These are phyloP conservation scores for Megathymus violae DNA, from an alignment of 1,140 invertebrate species.

Conservation along the genomic window DNA sequence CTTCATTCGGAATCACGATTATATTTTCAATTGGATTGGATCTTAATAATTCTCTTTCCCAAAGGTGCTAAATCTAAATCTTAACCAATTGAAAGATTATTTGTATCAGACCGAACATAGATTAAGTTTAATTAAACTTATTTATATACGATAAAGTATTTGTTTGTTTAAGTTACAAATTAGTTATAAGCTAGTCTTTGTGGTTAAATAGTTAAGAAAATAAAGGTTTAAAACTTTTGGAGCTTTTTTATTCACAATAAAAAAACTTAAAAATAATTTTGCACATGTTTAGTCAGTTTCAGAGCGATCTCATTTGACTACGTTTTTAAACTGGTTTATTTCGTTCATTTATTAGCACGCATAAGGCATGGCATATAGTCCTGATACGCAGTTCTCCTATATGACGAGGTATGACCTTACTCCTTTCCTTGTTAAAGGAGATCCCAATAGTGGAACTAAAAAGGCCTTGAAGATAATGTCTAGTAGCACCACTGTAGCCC, in stretches of 20 bases:
- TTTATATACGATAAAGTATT: constrained; percentile 74
- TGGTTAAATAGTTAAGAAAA: constrained; percentile 58
- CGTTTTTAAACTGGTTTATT: too few species aligned
- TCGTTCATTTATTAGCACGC: too few species aligned
- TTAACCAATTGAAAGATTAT: constrained; percentile 26
- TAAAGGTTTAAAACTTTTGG: constrained; percentile 43
- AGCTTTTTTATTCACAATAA: constrained; percentile 11
- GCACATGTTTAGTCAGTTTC: too few species aligned
- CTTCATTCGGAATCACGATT: constrained; percentile 2
- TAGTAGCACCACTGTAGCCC: too few species aligned
- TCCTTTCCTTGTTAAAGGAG: too few species aligned
- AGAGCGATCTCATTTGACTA: too few species aligned
- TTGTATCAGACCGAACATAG: constrained; percentile 39
- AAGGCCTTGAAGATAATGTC: too few species aligned
- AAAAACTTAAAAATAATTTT: too few species aligned
- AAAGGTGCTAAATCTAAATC: constrained; percentile 46
- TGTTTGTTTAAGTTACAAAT: constrained; percentile 75
- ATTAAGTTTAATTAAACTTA: constrained; percentile 64
- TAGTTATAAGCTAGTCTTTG: constrained; percentile 81
- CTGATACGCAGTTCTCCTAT: too few species aligned
- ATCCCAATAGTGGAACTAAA: too few species aligned
- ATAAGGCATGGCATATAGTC: too few species aligned
- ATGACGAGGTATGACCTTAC: too few species aligned
- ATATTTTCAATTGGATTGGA: constrained; percentile 6
- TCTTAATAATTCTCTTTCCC: constrained; percentile 2